A percentile compares a stretch with the other conserved stretches of the same genome.
Conservation (phyloP, 2,888 invertebrate genomes). For the Cosmorhoe ocellata region DNA sequence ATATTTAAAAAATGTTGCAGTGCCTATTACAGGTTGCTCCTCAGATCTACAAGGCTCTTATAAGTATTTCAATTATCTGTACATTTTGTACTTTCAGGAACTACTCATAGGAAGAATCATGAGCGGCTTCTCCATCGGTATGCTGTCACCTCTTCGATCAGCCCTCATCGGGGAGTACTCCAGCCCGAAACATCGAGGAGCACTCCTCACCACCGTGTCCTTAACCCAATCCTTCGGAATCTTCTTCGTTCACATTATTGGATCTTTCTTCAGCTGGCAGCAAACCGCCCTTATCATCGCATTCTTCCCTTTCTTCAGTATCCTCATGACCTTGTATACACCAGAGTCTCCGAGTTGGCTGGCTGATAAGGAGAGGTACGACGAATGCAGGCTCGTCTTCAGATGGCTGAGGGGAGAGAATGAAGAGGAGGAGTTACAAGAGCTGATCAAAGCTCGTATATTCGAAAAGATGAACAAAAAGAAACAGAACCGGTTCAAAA, state of each 20-base stretch:
- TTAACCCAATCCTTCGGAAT: conserved; percentile 82
- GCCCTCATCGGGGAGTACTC: conserved; percentile 79
- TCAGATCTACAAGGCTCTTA: no score
- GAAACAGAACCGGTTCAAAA: conserved; percentile 32
- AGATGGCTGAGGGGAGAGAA: conserved; percentile 78
- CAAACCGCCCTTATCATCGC: conserved; percentile 73
- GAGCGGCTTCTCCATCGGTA: conserved; percentile 73
- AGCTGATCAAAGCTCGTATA: conserved; percentile 53
- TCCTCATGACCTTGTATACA: conserved; percentile 57
- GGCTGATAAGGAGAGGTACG: conserved; percentile 69
- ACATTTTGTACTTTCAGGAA: conserved; percentile 34
- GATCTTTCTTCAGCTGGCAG: conserved; percentile 80
- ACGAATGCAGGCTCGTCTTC: conserved; percentile 77
- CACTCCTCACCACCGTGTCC: conserved; percentile 80
- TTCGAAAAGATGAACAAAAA: conserved; percentile 32
- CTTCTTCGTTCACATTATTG: conserved; percentile 82
- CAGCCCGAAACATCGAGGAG: conserved; percentile 82
- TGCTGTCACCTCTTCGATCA: conserved; percentile 69
- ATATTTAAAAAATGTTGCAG: no score
- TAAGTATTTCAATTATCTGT: no score
- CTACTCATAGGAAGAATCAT: conserved; percentile 54
- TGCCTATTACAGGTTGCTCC: no score
- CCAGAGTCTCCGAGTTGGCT: conserved; percentile 86
- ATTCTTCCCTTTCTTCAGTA: conserved; percentile 64
- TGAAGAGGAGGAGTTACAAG: conserved; percentile 60